A percentile compares a stretch with the other conserved stretches of the same genome.
Evolutionary conservation across 2,113 vertebrate genomes (phyloP).

Genomic region (Mionectes macconnelli): DNA sequence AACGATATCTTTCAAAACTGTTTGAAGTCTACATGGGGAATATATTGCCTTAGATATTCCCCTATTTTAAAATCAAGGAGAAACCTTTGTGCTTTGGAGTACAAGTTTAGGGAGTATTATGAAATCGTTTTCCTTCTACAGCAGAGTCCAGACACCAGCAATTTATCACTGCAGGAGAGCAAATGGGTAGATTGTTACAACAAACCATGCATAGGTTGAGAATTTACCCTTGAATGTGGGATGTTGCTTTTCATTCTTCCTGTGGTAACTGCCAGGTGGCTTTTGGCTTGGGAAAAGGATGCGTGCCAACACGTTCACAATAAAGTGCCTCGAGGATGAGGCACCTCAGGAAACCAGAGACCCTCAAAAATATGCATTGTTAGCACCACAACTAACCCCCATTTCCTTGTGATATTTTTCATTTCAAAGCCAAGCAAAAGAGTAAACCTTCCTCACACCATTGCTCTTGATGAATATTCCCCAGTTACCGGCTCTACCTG

Average conservation of each 20-base stretch:
- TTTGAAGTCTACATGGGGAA: not conserved
- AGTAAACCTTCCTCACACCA: not conserved
- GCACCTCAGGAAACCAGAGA: constrained; percentile 29
- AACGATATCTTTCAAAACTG: not conserved
- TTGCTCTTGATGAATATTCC: not conserved
- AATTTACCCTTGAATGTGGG: not conserved
- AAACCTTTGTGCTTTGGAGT: not conserved
- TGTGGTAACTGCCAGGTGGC: constrained; percentile 26
- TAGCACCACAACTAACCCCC: not conserved
- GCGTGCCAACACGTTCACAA: not conserved
- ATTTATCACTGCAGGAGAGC: not conserved
- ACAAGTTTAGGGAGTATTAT: not conserved
- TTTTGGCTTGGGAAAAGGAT: constrained; percentile 46
- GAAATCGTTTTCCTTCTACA: not conserved
- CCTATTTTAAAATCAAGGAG: not conserved
- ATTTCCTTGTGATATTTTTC: not conserved
- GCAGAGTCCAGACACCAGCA: not conserved
- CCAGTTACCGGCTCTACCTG: not conserved
- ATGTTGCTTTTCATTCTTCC: constrained; percentile 21
- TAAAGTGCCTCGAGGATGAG: constrained; percentile 8
- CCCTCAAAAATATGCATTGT: constrained; percentile 16
- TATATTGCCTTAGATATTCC: not conserved
- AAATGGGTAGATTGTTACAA: not conserved
- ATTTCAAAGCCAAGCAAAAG: not conserved
- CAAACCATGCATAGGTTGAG: not conserved